Base-by-base conservation (phyloP, 2,113 vertebrate species). In the Alethe diademata region DNA sequence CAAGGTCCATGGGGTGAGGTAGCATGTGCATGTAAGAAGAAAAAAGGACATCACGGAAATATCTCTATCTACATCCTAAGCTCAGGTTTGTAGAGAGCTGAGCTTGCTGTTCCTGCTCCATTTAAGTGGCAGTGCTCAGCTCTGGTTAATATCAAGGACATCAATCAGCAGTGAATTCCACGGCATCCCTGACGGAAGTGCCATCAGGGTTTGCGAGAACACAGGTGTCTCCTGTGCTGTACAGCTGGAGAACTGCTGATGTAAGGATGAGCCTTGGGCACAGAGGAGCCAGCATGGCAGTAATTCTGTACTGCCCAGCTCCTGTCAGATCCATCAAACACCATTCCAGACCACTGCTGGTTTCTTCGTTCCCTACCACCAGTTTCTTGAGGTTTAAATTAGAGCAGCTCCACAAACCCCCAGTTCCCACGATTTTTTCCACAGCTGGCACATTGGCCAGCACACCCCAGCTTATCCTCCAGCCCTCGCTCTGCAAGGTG, bases 261-360 rank as follows among this genome's bases (percentile, higher is more conserved):
- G 45, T 69, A 80, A 91, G 67, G 88, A 79, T 53, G 50, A 92
- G 42, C 25, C 50, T 50, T 8, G 2, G 50, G 75, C 64, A 93
- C 3, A 0, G 54, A 90, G 75, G 26, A 94, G 78, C 51, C 85
- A 95, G 47, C 60, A 23, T 22, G 58, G 92, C 67, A 62, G 71
- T 84, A 88, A 94, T 78, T 70, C 47, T 66, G 64, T 53, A 54
- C 51, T 78, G 29, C 23, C 33, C 67, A 75, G 36, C 45, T 90
- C 56, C 79, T 93, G 54, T 72, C 56, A 40, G 47, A 70, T 29
- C 67, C 71, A 94, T 93, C 67, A 80, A 90, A 93, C 40, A 80
- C 19, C 56, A 82, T 71, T 93, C 60, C 65, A 81, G 23, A 42
- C 31, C 56, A 90, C 72, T 78, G 62, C 45, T 82, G 12, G 4